phyloP scores from a whole-genome alignment of 2,797 vertebrate species.

The Pristis pectinata region DNA sequence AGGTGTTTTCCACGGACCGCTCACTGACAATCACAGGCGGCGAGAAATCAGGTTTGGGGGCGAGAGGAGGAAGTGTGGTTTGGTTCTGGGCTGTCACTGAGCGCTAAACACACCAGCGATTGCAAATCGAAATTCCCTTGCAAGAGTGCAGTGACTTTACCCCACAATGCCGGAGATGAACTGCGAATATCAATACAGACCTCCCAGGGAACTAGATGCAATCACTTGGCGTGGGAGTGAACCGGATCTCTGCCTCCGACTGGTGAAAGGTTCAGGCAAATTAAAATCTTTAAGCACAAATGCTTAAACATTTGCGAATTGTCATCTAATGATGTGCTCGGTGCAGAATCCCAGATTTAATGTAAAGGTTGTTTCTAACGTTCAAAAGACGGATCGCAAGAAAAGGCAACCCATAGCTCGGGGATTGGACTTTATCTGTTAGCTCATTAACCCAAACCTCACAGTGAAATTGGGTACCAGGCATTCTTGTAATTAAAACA shows the following conservation, averaged over 20 bases:
- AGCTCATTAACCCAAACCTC: conserved; percentile 22
- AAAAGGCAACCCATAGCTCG: background rate
- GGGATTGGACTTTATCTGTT: background rate
- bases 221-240: conserved; percentile 1
- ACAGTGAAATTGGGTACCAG: conserved; percentile 17
- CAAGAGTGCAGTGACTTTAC: background rate
- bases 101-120: too few relatives aligned
- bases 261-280: background rate
- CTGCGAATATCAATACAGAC: background rate
- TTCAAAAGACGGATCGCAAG: conserved; percentile 17
- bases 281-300: conserved; percentile 12
- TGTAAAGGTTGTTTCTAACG: background rate
- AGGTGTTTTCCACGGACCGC: background rate
- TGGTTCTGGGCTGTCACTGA: background rate
- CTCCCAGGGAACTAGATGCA: background rate
- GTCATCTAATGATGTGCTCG: conserved; percentile 15
- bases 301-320: conserved; percentile 1
- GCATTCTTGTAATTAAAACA: conserved; percentile 30
- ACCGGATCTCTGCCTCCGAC: conserved; percentile 10
- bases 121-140: background rate
- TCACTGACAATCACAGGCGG: background rate
- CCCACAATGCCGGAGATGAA: background rate
- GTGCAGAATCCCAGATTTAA: conserved; percentile 8
- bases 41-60: background rate
- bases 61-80: background rate